These are phyloP conservation scores for Danaus melanippus DNA, from an alignment of 1,140 invertebrate species.

Conservation along the genomic window DNA sequence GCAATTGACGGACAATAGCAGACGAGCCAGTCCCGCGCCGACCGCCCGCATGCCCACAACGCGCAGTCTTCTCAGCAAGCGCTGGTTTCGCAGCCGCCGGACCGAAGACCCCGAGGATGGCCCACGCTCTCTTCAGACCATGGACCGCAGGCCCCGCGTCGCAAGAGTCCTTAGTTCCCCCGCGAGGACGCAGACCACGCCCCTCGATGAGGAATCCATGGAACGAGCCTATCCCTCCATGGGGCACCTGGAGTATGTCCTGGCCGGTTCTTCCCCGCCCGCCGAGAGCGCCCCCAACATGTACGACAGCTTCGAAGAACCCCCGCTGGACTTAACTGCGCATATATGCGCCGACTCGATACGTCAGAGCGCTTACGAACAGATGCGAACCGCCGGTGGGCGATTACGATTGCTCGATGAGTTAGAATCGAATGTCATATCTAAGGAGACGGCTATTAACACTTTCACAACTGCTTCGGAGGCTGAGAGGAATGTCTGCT, in stretches of 20 bases:
- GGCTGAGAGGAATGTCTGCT: constrained; percentile 77
- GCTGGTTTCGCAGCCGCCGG: constrained; percentile 52
- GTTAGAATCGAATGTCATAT: constrained; percentile 77
- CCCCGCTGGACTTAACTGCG: constrained; percentile 78
- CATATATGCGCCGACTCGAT: constrained; percentile 83
- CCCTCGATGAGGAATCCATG: constrained; percentile 73
- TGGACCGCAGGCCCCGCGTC: constrained; percentile 46
- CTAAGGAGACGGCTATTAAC: constrained; percentile 70
- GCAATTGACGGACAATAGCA: constrained; percentile 54
- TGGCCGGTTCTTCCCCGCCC: constrained; percentile 80
- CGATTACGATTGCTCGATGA: constrained; percentile 79
- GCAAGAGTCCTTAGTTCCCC: constrained; percentile 47
- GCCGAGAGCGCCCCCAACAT: constrained; percentile 82
- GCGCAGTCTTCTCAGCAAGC: constrained; percentile 48
- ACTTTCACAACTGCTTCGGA: constrained; percentile 73
- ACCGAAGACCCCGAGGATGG: constrained; percentile 39
- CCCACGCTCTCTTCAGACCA: constrained; percentile 32
- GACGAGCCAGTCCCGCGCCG: constrained; percentile 42
- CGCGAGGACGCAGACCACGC: constrained; percentile 32
- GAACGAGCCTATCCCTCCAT: constrained; percentile 77
- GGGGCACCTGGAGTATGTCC: constrained; percentile 80
- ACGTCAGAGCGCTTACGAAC: constrained; percentile 78
- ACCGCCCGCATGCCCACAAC: constrained; percentile 58
- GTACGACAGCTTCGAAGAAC: constrained; percentile 82
- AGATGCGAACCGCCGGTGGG: constrained; percentile 78